Evolutionary conservation across 2,113 vertebrate genomes (phyloP), one percentile per base, ranked within the genome.

Genomic region (Albula glossodonta): DNA sequence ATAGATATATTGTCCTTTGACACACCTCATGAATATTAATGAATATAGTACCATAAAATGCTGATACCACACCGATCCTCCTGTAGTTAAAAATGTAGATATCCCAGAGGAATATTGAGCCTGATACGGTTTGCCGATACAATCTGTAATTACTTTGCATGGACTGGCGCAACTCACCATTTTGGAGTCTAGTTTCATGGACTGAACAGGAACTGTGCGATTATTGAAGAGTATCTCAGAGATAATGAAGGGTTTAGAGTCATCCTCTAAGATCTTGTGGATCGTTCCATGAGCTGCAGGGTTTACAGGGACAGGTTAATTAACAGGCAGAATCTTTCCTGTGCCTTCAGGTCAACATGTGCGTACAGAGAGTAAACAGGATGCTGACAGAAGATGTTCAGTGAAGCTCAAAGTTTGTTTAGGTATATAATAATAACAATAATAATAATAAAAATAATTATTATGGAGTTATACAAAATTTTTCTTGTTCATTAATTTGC

Each of bases 261-360:
- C 92, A 11, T 91, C 85, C 74, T 94, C 93, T 25, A 95, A 88
- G 31, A 95, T 88, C 88, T 96, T 96, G 84, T 95, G 91, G 83
- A 95, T 94, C 79, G 81, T 93, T 1, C 95, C 95, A 51, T 87
- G 88, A 51, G 94, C 95, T 96, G 88, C 31, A 79, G 81, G 49
- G 48, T 70, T 49, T 49, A 56, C 4, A 31, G 41, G n/a, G 25
- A 22, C 57, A 70, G 2, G 9, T 22, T 31, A 74, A 74, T 74
- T 10, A 74, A 9, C 41, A 70, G 60, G 50, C 5, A 48, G 9
- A 13, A 57, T 17, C 49, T 12, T 12, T 78, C 31, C 48, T 3
- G 41, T 48, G 12, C 12, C 78, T 49, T 12, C 5, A 19, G 60
- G 60, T 7, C 15, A 19, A 66, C 19, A 66, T 66, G 31, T 41